Evolutionary conservation across 64 coral and sea anemone species (phyloP), one percentile per base, ranked within the genome.

Genomic region (Dendrophyllia cribrosa): DNA sequence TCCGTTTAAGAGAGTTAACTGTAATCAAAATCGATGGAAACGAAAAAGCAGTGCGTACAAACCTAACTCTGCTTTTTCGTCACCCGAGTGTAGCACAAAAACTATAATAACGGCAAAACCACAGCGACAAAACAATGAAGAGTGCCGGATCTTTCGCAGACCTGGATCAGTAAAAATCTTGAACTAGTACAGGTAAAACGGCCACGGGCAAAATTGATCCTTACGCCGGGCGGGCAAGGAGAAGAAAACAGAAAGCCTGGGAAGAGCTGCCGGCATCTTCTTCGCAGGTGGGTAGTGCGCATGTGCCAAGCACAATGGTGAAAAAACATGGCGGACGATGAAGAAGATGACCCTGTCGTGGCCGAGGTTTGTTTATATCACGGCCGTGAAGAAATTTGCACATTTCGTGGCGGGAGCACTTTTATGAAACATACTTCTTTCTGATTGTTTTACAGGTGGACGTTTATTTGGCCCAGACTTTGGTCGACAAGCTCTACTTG

Each of bases 251-350:
- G n/a, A 51, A 23, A 50, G 61, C 20, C 61, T 84, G 80, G 62
- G 19, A 20, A 62, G 43, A 45, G 60, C 43, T 20, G 6, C 19
- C 7, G 52, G 58, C 64, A 48, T 1, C 7, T 49, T 55, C 13
- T 24, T 50, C 51, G 51, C 34, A 45, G 0, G 59, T 79, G 53
- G 23, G n/a, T 24, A 67, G 20, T 88, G 60, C 92, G 92, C 92
- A 89, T 89, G 92, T 65, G 21, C 75, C 3, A 22, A 61, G 22
- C 1, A 65, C n/a, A 2, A 84, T 84, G 45, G 62, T 75, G 76
- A 77, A 91, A 17, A 88, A 95, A 98, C 11, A 98, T 98, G 96
- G 96, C 93, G 75, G 96, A 98, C 81, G 96, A 98, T 20, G 96
- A 98, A 14, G 96, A 98, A 15, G 96, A 98, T 43, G 96, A 98